Evolutionary conservation across 2,888 invertebrate species (phyloP), one percentile per base, ranked within the genome.

Genomic region (Cenopis cana): DNA sequence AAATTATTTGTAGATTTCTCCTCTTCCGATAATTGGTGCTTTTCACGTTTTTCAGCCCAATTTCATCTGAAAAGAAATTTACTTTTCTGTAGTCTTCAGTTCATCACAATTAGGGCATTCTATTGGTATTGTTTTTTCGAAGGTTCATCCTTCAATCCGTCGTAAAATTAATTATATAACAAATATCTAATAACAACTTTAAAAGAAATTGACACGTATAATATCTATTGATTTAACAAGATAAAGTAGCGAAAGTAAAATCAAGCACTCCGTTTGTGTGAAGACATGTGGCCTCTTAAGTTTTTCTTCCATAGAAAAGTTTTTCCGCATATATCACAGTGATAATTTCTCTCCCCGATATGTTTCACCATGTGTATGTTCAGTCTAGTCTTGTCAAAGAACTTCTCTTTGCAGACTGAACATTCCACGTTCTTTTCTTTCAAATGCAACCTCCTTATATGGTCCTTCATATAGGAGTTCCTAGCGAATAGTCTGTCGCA

Each of bases 51-150:
- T 78, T 78, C 78, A 82, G 81, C 76, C 78, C 81, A 78, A 82
- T 81, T 76, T 79, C 78, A 91, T 86, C 92, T 92, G 92, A 86
- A 92, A 92, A 89, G 82, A 89, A 89, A 90, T 83, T 80, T 77
- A 80, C 78, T 80, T 64, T 72, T 78, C 77, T 82, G 74, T 78
- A 74, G 76, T 76, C 54, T 71, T 66, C 55, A 60, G 60, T 66
- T 46, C 60, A 69, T 65, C 64, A 57, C n/a, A 17, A 46, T 14
- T 49, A 69, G 56, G 69, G 55, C 62, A 69, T 56, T n/a, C 17
- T 38, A 55, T 46, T n/a, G 41, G 52, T 11, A 29, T 2, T 24
- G n/a, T 38, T 52, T 62, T 50, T 18, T n/a, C 18, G 49, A 49
- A 49, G 6, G 5, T 36, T 36, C 18, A 11, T 50, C 49, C 29